Evolutionary conservation across 2,888 invertebrate genomes (phyloP).

Genomic region (Torymus texanus): DNA sequence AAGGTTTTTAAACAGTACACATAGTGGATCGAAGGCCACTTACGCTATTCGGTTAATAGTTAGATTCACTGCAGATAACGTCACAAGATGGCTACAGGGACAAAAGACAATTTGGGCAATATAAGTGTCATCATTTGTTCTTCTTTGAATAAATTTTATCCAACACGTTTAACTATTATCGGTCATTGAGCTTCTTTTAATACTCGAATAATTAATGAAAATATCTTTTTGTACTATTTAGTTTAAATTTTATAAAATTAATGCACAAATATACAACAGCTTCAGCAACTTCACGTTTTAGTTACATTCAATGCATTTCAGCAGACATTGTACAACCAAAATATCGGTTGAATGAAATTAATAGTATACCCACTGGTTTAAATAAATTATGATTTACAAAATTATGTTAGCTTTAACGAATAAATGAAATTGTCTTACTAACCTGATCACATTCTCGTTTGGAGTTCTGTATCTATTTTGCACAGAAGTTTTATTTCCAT

Average conservation of each 20-base stretch:
- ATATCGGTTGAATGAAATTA: constrained; percentile 20
- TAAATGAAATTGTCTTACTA: constrained; percentile 61
- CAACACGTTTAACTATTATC: constrained; percentile 6
- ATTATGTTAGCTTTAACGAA: constrained; percentile 1
- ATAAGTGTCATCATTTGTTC: constrained; percentile 60
- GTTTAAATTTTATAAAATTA: constrained; percentile 32
- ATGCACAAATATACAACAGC: constrained; percentile 33
- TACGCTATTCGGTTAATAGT: constrained; percentile 95
- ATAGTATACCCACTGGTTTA: constrained; percentile 20
- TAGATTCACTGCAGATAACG: constrained; percentile 93
- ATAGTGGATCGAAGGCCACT: constrained; percentile 79
- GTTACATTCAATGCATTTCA: constrained; percentile 26
- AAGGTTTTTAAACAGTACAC: constrained; percentile 66
- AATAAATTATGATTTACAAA: constrained; percentile 15
- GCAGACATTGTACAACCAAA: constrained; percentile 17
- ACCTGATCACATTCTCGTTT: constrained; percentile 85
- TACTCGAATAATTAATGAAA: constrained; percentile 5
- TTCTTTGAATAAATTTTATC: constrained; percentile 24
- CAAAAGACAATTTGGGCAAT: constrained; percentile 71
- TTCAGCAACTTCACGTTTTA: constrained; percentile 23
- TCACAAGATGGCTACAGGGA: constrained; percentile 91
- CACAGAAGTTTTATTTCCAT: constrained; percentile 76
- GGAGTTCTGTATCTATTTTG: constrained; percentile 80
- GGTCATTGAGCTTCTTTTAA: constrained; percentile 6
- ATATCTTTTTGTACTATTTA: constrained; percentile 32